phyloP scores from a whole-genome alignment of 2,888 invertebrate genomes.

The Leptura quadrifasciata region DNA sequence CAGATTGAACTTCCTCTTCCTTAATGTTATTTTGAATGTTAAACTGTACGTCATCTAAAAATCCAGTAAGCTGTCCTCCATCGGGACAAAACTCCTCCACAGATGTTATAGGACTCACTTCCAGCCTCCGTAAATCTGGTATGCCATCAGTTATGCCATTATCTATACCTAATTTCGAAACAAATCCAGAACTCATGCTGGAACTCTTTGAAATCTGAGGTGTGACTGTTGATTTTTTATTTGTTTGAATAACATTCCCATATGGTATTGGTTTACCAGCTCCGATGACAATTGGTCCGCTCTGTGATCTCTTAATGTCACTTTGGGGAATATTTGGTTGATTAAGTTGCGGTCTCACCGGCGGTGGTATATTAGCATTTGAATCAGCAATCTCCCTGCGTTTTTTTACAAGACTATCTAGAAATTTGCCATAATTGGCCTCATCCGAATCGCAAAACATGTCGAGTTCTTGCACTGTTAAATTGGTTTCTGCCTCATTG shows the following conservation, averaged over 20 bases:
- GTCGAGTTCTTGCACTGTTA: slow-evolving; percentile 85
- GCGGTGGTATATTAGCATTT: slow-evolving; percentile 74
- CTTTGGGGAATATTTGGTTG: slow-evolving; percentile 51
- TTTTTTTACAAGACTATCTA: slow-evolving; percentile 85
- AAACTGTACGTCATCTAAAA: slow-evolving; percentile 81
- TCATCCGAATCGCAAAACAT: slow-evolving; percentile 86
- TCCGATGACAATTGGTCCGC: slow-evolving; percentile 73
- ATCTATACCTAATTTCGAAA: slow-evolving; percentile 69
- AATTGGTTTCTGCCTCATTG: slow-evolving; percentile 87
- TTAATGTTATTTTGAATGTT: slow-evolving; percentile 69
- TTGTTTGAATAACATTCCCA: slow-evolving; percentile 59
- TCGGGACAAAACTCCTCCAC: slow-evolving; percentile 86
- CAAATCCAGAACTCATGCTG: slow-evolving; percentile 68
- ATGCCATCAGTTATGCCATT: slow-evolving; percentile 68
- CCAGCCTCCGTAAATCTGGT: slow-evolving; percentile 66
- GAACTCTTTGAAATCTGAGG: slow-evolving; percentile 66
- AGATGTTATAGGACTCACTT: slow-evolving; percentile 71
- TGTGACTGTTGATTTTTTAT: slow-evolving; percentile 38
- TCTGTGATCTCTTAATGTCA: slow-evolving; percentile 71
- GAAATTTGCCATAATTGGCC: slow-evolving; percentile 83
- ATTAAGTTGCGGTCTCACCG: slow-evolving; percentile 56
- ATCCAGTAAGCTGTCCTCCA: slow-evolving; percentile 84
- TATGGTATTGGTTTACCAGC: slow-evolving; percentile 73
- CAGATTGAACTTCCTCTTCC: slow-evolving; percentile 74
- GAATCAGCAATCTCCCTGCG: slow-evolving; percentile 84